phyloP scores from a whole-genome alignment of 1,140 invertebrate genomes.

The Aphelinus atriplicis region DNA sequence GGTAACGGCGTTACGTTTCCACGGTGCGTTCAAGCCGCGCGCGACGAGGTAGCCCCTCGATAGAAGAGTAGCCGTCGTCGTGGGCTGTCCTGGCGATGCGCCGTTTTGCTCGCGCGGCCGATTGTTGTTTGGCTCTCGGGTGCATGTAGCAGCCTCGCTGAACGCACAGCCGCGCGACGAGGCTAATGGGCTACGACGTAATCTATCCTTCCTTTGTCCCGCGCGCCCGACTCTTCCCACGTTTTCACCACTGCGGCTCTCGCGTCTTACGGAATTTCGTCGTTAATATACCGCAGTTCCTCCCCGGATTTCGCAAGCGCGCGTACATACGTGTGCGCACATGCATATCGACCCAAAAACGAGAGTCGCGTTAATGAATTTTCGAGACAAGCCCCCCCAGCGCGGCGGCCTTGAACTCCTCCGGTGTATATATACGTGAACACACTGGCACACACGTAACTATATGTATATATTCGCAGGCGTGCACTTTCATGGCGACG shows the following conservation, averaged over 20 bases:
- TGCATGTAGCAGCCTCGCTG: not conserved
- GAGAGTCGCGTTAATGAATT: constrained; percentile 41
- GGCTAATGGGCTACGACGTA: constrained; percentile 34
- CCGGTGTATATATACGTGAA: not conserved
- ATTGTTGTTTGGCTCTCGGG: constrained; percentile 4
- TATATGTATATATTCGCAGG: too few species aligned
- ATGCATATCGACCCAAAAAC: constrained; percentile 39
- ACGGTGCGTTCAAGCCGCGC: not conserved
- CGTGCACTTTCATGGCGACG: too few species aligned
- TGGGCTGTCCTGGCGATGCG: too few species aligned
- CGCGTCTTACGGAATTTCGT: constrained; percentile 32
- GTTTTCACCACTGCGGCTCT: constrained; percentile 44
- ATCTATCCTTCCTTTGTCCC: constrained; percentile 39
- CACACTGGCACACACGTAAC: not conserved
- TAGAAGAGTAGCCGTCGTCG: too few species aligned
- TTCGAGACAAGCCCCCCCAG: not conserved
- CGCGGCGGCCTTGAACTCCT: constrained; percentile 29
- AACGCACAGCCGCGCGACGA: constrained; percentile 9
- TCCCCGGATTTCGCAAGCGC: not conserved
- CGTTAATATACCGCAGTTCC: not conserved
- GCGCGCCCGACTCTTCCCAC: constrained; percentile 45
- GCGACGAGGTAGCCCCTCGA: too few species aligned
- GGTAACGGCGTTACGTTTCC: not conserved
- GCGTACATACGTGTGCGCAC: not conserved
- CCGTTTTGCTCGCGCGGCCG: constrained; percentile 4